Evolutionary conservation across 2,113 vertebrate species (phyloP).

Genomic region (Casuarius casuarius): DNA sequence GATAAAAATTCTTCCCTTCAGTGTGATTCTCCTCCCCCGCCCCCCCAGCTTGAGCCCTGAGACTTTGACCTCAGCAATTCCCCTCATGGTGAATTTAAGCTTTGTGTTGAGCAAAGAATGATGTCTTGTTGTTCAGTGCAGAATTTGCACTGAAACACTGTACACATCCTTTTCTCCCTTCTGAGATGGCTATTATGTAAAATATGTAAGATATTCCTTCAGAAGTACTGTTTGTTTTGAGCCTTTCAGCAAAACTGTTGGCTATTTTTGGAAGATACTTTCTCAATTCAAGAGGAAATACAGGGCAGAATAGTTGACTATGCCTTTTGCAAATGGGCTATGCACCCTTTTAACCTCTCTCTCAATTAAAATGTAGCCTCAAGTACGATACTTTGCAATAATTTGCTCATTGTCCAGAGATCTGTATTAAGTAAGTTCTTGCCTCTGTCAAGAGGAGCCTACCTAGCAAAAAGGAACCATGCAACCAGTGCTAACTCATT

Average conservation of each 20-base stretch:
- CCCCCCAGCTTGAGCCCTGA: neutral
- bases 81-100: conserved; percentile 57
- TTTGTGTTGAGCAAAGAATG: conserved; percentile 60
- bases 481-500: neutral
- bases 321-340: neutral
- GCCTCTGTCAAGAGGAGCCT: neutral
- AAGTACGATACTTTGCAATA: neutral
- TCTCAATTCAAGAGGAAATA: neutral
- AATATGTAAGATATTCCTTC: conserved; percentile 50
- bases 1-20: neutral
- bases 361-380: neutral
- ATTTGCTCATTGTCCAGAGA: neutral
- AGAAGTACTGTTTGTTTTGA: conserved; percentile 43
- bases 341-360: neutral
- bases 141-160: conserved; percentile 22
- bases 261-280: conserved; percentile 34
- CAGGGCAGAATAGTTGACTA: neutral
- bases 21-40: neutral
- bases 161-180: conserved; percentile 18
- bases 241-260: conserved; percentile 21
- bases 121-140: conserved; percentile 34
- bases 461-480: neutral
- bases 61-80: conserved; percentile 30
- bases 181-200: conserved; percentile 46
- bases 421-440: neutral